Evolutionary conservation across 2,797 vertebrate species (phyloP), one percentile per base, ranked within the genome.

Genomic region (Liparis tanakae): DNA sequence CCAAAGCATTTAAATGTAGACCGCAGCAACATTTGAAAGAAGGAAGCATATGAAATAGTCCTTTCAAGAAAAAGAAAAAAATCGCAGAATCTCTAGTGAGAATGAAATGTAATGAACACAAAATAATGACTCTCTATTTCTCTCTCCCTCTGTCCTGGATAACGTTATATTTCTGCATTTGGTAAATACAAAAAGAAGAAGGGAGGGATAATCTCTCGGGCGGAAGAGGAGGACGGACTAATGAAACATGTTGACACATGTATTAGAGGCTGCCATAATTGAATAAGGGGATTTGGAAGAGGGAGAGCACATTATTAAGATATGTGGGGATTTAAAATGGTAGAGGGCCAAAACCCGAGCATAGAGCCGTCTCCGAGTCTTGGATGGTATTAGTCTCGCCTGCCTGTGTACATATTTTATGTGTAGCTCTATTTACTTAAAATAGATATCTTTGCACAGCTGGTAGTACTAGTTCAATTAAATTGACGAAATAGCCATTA

Each of bases 221-320:
- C 87, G 79, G 73, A 75, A 84, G 81, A 87, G 75, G 68, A 82
- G 77, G 80, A 62, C 33, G 41, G 78, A 76, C 78, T 89, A 92
- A 93, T 90, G 86, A 87, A 92, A 93, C 86, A 87, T 88, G 90
- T 89, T 90, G 91, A 93, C 88, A 89, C 84, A 75, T 87, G 84
- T 88, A 90, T 90, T 89, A 89, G 76, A 79, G 70, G 67, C 78
- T 81, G 78, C 80, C 67, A 84, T 92, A 91, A 93, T 90, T 92
- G 83, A 92, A 91, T 90, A 88, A 84, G 77, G 69, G 83, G 88
- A 90, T 90, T 90, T 88, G 73, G 73, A 56, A 34, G 53, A 56
- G 72, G 44, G 74, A 17, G 72, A 53, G 74, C 67, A 81, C 57
- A 74, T 87, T 87, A 85, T 81, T 83, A 79, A 77, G 73, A 82